Base-by-base conservation (phyloP, 2,113 vertebrate species). In the Ranitomeya imitator region DNA sequence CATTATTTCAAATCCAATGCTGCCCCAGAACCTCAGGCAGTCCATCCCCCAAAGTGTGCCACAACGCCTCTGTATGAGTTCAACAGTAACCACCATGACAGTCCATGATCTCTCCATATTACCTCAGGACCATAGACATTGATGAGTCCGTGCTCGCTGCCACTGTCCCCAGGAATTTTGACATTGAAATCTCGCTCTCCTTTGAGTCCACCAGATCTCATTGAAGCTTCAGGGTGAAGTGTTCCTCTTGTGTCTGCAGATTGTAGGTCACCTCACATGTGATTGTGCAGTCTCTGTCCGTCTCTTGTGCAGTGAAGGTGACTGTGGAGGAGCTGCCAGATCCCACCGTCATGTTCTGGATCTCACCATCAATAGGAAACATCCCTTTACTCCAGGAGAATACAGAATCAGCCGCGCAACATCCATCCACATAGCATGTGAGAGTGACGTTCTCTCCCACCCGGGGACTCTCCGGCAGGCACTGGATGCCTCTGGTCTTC, bases 301-400 rank as follows among this genome's bases (percentile, higher is more conserved):
- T 0, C 10, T 63, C 79, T 88, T 90, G 65, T 65, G 55, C 55
- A 79, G 81, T 89, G 61, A n/a, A 79, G 71, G 54, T 86, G 86
- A 79, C n/a, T 0, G 2, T 69, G 4, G 7, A 80, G 16, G 15
- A 60, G 54, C 90, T 90, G 86, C 18, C 78, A 84, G 76, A 73
- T 8, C 8, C 3, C 2, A 81, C 13, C 18, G 7, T 6, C 0
- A 13, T 19, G 2, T 85, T 90, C 83, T 88, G 14, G 60, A 18
- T 1, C 12, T 12, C 15, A 21, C 65, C 12, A 45, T 80, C 71
- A 37, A 21, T 7, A n/a, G 15, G 6, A 14, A 88, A 7, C 60
- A 69, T 23, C 60, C 12, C 15, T 11, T 89, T 90, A 82, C 82
- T 82, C 51, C 80, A 80, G 65, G 1, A 21, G 77, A 45, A 18